Conservation (phyloP, 2,113 vertebrate species). For the Phoenicopterus ruber region DNA sequence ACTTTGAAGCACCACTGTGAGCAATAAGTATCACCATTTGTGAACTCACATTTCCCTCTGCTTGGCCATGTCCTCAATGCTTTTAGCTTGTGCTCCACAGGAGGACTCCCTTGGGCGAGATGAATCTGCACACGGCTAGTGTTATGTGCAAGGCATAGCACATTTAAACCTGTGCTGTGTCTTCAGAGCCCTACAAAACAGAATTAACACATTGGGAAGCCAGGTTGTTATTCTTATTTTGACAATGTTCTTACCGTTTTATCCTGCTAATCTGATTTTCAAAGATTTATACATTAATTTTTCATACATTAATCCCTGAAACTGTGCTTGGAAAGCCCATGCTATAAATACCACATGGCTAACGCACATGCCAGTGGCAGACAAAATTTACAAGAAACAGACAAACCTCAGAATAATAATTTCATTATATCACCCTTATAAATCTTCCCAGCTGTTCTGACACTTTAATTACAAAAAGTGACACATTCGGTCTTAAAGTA, state of each 20-base stretch:
- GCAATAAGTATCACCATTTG: not conserved
- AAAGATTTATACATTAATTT: conserved; percentile 28
- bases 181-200: not conserved
- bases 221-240: not conserved
- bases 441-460: conserved; percentile 21
- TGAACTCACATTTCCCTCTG: not conserved
- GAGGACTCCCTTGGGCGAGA: not conserved
- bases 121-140: not conserved
- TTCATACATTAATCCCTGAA: conserved; percentile 11
- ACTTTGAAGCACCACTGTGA: not conserved
- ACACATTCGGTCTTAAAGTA: not conserved
- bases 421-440: conserved; percentile 21
- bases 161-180: not conserved
- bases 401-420: conserved; percentile 31
- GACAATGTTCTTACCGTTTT: conserved; percentile 16
- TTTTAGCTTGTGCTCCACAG: not conserved
- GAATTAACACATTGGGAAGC: not conserved
- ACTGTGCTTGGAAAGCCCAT: not conserved
- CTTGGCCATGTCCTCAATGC: not conserved
- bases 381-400: conserved; percentile 24
- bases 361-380: not conserved
- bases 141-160: not conserved
- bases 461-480: conserved; percentile 50
- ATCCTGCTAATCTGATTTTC: conserved; percentile 28
- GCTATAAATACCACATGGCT: not conserved